Percentiles rank a stretch among this genome's conserved stretches.
phyloP scores from a whole-genome alignment of 53 echinoderm and acorn worm species.

The Patiria pectinifera region DNA sequence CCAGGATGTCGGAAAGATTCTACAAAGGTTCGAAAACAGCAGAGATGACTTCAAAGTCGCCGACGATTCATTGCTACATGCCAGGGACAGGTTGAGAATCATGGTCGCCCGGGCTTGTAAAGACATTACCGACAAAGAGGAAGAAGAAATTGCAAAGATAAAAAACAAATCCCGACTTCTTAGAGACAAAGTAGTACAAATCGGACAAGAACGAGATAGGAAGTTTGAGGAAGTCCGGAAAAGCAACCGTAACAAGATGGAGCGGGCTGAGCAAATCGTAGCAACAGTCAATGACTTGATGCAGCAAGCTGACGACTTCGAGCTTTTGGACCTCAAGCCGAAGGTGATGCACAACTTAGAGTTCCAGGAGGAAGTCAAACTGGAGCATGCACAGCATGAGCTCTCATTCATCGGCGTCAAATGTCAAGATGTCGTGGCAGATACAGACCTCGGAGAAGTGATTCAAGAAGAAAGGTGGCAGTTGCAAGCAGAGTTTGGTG shows the following conservation, averaged over 20 bases:
- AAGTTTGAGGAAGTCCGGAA: background rate
- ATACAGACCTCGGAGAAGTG: constrained; percentile 15
- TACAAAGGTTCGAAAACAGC: background rate
- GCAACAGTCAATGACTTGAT: constrained; percentile 32
- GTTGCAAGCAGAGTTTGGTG: constrained; percentile 7
- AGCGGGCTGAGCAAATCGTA: constrained; percentile 22
- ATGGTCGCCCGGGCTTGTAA: constrained; percentile 18
- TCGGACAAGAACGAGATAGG: constrained; percentile 1
- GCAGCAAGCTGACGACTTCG: constrained; percentile 38
- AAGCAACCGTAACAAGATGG: constrained; percentile 23
- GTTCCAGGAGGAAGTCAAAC: constrained; percentile 5
- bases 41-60: background rate
- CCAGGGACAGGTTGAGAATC: background rate
- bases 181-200: constrained; percentile 13
- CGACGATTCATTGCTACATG: background rate
- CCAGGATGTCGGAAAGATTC: background rate
- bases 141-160: constrained; percentile 30
- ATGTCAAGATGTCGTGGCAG: background rate
- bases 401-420: constrained; percentile 25
- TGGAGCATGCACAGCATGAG: background rate
- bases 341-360: constrained; percentile 34
- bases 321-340: constrained; percentile 30
- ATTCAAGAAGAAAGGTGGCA: constrained; percentile 18
- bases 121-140: constrained; percentile 27
- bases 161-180: constrained; percentile 19